A percentile compares a stretch with the other conserved stretches of the same genome.
phyloP scores from a whole-genome alignment of 1,140 invertebrate genomes.

The Acromyrmex charruanus region DNA sequence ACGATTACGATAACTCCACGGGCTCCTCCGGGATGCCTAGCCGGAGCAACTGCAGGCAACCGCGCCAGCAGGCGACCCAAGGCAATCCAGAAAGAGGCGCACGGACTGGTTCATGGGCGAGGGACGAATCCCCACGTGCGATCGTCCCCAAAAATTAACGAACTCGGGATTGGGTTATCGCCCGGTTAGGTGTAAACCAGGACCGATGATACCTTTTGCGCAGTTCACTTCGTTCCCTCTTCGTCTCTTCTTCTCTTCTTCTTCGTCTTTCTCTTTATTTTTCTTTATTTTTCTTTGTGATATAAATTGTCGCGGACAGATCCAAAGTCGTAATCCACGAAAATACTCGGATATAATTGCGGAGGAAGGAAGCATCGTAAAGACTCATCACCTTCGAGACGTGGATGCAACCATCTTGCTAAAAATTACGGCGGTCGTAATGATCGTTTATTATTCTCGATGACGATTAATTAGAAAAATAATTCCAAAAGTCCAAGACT shows the following conservation, averaged over 20 bases:
- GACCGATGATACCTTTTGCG: slow-evolving; percentile 4
- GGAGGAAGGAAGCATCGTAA: slow-evolving; percentile 41
- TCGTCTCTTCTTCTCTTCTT: no score
- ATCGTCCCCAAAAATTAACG: slow-evolving; percentile 49
- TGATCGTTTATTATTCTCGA: neutral
- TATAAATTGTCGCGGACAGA: slow-evolving; percentile 40
- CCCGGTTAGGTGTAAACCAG: slow-evolving; percentile 42
- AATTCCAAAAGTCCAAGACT: neutral
- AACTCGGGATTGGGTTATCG: slow-evolving; percentile 45
- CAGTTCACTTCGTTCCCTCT: neutral
- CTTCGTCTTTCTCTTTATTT: neutral
- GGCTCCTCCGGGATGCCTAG: slow-evolving; percentile 72
- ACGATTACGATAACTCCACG: slow-evolving; percentile 80
- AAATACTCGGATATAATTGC: slow-evolving; percentile 47
- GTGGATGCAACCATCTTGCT: slow-evolving; percentile 11
- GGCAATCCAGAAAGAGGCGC: slow-evolving; percentile 66
- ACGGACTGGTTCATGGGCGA: slow-evolving; percentile 46
- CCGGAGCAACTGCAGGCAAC: slow-evolving; percentile 61
- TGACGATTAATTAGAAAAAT: slow-evolving; percentile 41
- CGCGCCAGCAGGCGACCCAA: slow-evolving; percentile 53
- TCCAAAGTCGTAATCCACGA: slow-evolving; percentile 44
- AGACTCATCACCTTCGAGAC: slow-evolving; percentile 27
- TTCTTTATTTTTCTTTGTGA: slow-evolving; percentile 1
- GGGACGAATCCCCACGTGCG: slow-evolving; percentile 42
- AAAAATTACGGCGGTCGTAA: slow-evolving; percentile 27